Evolutionary conservation across 1,140 invertebrate species (phyloP), one percentile per base, ranked within the genome.

Genomic region (Pseudomyrmex dendroicus): DNA sequence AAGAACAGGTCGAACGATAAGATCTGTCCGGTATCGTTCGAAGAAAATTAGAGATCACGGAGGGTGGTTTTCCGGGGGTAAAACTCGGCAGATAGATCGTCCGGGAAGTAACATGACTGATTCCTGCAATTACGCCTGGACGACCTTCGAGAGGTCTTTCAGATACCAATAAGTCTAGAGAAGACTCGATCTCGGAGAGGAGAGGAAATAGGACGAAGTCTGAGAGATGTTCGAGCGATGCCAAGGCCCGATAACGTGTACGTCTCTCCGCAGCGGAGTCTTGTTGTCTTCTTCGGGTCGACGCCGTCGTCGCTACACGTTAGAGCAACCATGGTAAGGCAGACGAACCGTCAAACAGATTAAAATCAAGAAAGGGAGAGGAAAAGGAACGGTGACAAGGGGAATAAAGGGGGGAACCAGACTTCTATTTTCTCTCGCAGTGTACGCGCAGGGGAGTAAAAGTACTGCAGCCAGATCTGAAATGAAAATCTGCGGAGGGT

Each of bases 401-500:
- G 56, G n/a, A n/a, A 12, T 50, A 44, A 2, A 52, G 56, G 59
- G 22, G 61, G 22, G 67, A 74, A 83, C 64, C 77, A 77, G 8
- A 84, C 84, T 83, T 85, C 83, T 87, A 87, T 89, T 90, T 89
- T 90, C 89, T 88, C 70, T 52, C 54, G 54, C 50, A 46, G 17
- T 44, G 62, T 80, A 66, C 68, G 77, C 86, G 73, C 70, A 74
- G 5, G 35, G 5, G n/a, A n/a, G 35, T 35, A 46, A 54, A 12
- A 78, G 72, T 78, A 56, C 68, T 73, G 54, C 82, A 89, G 86
- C 89, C 89, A 90, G 86, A 91, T 91, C 90, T 91, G 89, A 91
- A 91, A 91, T 91, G 89, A 91, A 91, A 91, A 91, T 91, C 90
- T 90, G 89, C 73, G 85, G 88, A 83, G 64, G 59, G 56, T 66